phyloP scores from a whole-genome alignment of 2,888 invertebrate species.

The Melanotus villosus region DNA sequence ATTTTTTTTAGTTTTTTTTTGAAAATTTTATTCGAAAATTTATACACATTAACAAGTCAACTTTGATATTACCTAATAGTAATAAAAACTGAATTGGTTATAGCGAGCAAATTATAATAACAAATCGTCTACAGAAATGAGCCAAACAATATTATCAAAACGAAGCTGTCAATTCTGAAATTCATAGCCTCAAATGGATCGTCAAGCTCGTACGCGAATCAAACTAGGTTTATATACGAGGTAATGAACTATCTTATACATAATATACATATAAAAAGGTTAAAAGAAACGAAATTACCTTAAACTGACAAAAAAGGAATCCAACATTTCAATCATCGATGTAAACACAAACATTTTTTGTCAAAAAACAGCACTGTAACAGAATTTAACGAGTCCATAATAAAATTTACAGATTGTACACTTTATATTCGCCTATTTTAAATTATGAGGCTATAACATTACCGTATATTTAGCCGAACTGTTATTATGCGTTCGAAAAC shows the following conservation, averaged over 20 bases:
- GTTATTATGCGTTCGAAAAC: conserved; percentile 75
- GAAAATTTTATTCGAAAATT: neutral
- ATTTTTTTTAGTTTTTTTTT: neutral
- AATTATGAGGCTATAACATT: conserved; percentile 64
- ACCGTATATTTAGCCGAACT: conserved; percentile 63
- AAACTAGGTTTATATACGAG: neutral
- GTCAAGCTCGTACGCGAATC: too few species aligned
- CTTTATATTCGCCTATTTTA: conserved; percentile 64
- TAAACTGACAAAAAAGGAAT: conserved; percentile 76
- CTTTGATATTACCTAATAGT: too few species aligned
- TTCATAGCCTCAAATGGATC: too few species aligned
- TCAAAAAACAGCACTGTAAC: conserved; percentile 65
- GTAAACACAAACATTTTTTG: conserved; percentile 81
- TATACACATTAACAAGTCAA: too few species aligned
- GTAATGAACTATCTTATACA: neutral
- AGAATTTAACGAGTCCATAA: conserved; percentile 63
- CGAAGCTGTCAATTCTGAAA: too few species aligned
- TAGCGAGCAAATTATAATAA: too few species aligned
- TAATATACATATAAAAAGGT: neutral
- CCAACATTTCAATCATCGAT: conserved; percentile 78
- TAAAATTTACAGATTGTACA: conserved; percentile 67
- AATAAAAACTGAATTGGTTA: too few species aligned
- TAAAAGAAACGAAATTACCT: conserved; percentile 64
- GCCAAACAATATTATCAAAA: too few species aligned
- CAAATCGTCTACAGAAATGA: too few species aligned